Evolutionary conservation across 2,888 invertebrate genomes (phyloP).

Genomic region (Ochropacha duplaris): DNA sequence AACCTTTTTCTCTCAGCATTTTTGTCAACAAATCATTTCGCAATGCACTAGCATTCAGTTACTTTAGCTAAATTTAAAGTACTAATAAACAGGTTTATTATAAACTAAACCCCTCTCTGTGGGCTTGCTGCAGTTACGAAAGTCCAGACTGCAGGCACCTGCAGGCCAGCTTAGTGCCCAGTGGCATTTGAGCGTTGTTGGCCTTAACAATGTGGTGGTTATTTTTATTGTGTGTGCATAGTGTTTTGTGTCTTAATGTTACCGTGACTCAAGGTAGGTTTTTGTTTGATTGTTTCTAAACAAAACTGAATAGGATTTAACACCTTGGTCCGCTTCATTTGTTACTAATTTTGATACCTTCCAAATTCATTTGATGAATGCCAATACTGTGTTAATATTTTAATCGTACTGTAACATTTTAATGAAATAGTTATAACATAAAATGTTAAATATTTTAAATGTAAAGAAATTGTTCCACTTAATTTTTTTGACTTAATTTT

Average conservation of each 20-base stretch:
- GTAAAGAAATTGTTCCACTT: too few species aligned
- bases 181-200: conserved; percentile 8
- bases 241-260: conserved; percentile 18
- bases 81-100: not conserved
- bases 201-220: conserved; percentile 27
- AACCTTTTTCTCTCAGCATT: not conserved
- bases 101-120: not conserved
- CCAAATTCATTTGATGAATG: too few species aligned
- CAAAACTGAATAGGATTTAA: too few species aligned
- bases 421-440: too few species aligned
- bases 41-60: not conserved
- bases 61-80: not conserved
- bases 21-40: not conserved
- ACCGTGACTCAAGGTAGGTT: conserved; percentile 16
- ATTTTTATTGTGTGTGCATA: conserved; percentile 22
- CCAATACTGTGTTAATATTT: too few species aligned
- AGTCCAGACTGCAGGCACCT: not conserved
- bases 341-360: too few species aligned
- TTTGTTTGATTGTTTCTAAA: not conserved
- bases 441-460: too few species aligned
- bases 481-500: too few species aligned
- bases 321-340: too few species aligned
- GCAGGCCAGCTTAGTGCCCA: not conserved
- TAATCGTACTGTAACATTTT: too few species aligned
- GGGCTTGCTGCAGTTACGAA: not conserved